Base-by-base conservation (phyloP, 2,113 vertebrate genomes). In the Oreochromis tanganicae region DNA sequence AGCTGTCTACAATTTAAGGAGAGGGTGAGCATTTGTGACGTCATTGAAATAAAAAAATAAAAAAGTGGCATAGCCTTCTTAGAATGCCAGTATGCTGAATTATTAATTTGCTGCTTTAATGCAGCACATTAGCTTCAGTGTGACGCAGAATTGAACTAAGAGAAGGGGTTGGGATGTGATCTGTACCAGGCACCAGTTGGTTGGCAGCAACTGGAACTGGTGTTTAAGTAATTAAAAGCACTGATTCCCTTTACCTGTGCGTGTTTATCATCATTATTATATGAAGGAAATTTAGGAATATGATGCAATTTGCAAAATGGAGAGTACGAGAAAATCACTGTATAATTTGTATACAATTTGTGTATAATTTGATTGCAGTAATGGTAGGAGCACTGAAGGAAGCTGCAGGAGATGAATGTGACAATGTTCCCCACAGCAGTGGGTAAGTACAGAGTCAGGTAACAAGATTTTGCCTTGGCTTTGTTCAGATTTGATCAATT, bases 21-120 rank as follows among this genome's bases (percentile, higher is more conserved):
- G 46, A 71, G 14, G 3, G 27, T 1, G 6, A 29, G 55, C 55
- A 50, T 50, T 50, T 5, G 3, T 32, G 43, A 17, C 0, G 0
- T 48, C 41, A 73, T 16, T 68, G 38, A 66, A 66, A 66, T 68
- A 5, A 68, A 68, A 56, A 46, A 46, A 46, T 66, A 16, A 73
- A 21, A 46, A 73, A 46, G 68, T 14, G 68, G 41, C 21, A 29
- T 27, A 46, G 13, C 19, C 27, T 34, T 78, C 9, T 52, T 78
- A 78, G 4, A 78, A n/a, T n/a, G 46, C 3, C 6, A 78, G 17
- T 32, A 32, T 52, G 73, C 73, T 32, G 9, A 78, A 1, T 52
- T 78, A 50, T 29, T 13, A 13, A 78, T 52, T 32, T 78, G 27
- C 27, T 52, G 27, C 27, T 78, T 13, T n/a, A 50, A 19, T 78